A percentile compares a stretch with the other conserved stretches of the same genome.
phyloP scores from a whole-genome alignment of 2,797 vertebrate genomes.

The Gallinago nigripennis region DNA sequence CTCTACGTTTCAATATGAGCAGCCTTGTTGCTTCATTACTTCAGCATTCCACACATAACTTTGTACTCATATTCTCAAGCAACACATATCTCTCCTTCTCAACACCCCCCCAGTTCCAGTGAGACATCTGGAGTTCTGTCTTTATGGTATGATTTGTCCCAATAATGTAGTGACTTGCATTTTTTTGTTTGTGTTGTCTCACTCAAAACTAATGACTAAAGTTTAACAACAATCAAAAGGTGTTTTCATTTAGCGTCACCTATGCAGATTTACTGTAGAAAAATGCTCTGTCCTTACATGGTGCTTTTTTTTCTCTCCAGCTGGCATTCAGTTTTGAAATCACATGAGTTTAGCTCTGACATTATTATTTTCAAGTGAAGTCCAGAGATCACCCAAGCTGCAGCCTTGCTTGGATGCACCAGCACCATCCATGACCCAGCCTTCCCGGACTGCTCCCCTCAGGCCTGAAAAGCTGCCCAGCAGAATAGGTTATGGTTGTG shows the following conservation, averaged over 20 bases:
- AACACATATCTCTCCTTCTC: neutral
- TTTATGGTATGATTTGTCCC: neutral
- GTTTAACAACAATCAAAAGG: neutral
- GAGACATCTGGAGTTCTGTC: neutral
- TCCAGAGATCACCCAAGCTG: neutral
- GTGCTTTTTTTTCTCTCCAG: neutral
- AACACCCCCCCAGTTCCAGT: neutral
- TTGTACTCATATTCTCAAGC: neutral
- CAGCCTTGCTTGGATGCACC: neutral
- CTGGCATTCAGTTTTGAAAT: neutral
- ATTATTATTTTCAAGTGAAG: neutral
- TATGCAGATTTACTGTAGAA: neutral
- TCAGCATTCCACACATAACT: neutral
- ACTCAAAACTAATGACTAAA: neutral
- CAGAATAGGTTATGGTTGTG: neutral
- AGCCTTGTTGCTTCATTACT: neutral
- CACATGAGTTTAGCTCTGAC: neutral
- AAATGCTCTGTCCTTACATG: neutral
- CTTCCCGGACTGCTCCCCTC: neutral
- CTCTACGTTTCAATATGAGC: neutral
- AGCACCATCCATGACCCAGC: too few relatives aligned
- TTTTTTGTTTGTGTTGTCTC: neutral
- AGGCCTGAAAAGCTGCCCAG: neutral
- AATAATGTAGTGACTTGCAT: neutral
- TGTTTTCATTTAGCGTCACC: neutral